Evolutionary conservation across 1,140 invertebrate species (phyloP), one percentile per base, ranked within the genome.

Genomic region (Leptopilina clavipes): DNA sequence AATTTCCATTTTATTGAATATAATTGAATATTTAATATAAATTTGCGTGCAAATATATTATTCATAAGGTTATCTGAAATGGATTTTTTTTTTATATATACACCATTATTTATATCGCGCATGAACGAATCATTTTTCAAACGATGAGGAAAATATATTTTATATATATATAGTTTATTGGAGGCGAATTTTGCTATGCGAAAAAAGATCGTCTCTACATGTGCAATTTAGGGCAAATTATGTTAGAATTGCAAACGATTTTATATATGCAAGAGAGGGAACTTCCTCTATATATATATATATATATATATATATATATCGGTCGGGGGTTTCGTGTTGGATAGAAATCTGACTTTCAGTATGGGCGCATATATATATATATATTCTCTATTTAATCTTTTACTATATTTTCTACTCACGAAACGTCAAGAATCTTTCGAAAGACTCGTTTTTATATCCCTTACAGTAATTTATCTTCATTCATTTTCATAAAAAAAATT

Each of bases 341-440:
- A 80, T 82, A 80, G 73, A 74, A 77, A 82, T 82, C 81, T 75
- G 76, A 75, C 74, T 78, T 74, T 76, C 56, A 74, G 74, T 77
- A 72, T 72, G 79, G 56, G 59, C 72, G n/a, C n/a, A n/a, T n/a
- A 56, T 74, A 74, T 76, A 37, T 73, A 45, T 74, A 74, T 76
- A 37, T 75, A 14, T 80, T 70, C 56, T 45, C 25, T 73, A 70
- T 78, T 81, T 78, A 77, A 77, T 74, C 78, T 78, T 70, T 70
- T 52, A 31, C 37, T 40, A 40, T 40, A 40, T 77, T 31, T 76
- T 43, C 74, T 71, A 76, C 80, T 76, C 80, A 81, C 80, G 80
- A 77, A 79, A 79, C 22, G 12, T 14, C 6, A 40, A 40, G 52
- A 19, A 3, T 6, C 25, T 31, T 19, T 65, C 25, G 59, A 65